These are phyloP conservation scores for Pedionomus torquatus DNA, from an alignment of 2,113 vertebrate species.

Conservation along the genomic window DNA sequence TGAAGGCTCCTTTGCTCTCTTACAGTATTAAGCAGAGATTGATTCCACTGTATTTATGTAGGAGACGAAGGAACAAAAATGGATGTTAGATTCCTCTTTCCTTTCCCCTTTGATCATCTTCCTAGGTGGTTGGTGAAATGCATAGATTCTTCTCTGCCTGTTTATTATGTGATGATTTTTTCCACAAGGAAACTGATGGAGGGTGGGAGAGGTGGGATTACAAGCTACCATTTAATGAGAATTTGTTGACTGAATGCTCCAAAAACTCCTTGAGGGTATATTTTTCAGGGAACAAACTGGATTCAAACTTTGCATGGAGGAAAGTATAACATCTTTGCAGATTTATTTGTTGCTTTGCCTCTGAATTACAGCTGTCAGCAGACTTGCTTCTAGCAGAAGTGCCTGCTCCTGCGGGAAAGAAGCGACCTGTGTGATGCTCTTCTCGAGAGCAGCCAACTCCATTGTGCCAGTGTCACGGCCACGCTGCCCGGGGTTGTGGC, in stretches of 20 bases:
- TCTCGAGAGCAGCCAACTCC: not conserved
- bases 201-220: not conserved
- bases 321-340: not conserved
- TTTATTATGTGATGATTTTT: slow-evolving; percentile 12
- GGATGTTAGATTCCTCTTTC: not conserved
- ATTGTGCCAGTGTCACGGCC: fast-evolving
- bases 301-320: not conserved
- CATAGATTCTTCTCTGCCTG: not conserved
- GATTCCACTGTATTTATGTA: not conserved
- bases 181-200: not conserved
- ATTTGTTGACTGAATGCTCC: not conserved
- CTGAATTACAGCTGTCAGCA: slow-evolving; percentile 5
- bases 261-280: not conserved
- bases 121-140: not conserved
- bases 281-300: slow-evolving; percentile 21
- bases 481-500: not conserved
- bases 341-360: not conserved
- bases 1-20: slow-evolving; percentile 19
- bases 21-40: not conserved
- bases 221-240: not conserved
- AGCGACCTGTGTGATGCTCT: not conserved
- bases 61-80: not conserved
- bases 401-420: not conserved
- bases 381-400: not conserved
- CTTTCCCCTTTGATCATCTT: slow-evolving; percentile 19